Base-by-base conservation (phyloP, 2,888 invertebrate genomes). In the Polia nebulosa region DNA sequence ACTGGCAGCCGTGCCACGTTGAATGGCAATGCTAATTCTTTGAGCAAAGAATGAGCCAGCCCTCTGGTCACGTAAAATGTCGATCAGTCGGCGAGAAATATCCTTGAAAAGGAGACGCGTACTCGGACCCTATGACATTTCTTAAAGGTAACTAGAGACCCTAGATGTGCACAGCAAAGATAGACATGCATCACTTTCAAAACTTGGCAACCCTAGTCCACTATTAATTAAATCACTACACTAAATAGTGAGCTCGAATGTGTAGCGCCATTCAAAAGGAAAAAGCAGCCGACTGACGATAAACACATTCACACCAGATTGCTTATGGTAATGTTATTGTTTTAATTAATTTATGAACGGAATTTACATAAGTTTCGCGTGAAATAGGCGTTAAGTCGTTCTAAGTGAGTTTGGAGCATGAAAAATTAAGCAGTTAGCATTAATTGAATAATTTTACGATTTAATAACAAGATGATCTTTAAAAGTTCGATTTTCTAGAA, bases 331-430 rank as follows among this genome's bases (percentile, higher is more conserved):
- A 73, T 69, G 15, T 69, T 62, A 59, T 22, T 61, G 41, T 62
- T 74, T 64, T 61, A 49, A 59, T 32, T 56, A 57, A 82, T 64
- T 75, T 67, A 82, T 59, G 63, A 15, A 47, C 17, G 22, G 3
- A 0, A 67, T 80, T 70, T 36, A 64, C 80, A 70, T 80, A 62
- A 56, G 45, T 61, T 58, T 56, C 15, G 34, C 56, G 39, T 66
- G 29, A 64, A 58, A 57, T 4, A 58, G 25, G 32, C n/a, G 27
- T 51, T 52, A 17, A 51, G 7, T 47, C 13, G 20, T 39, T n/a
- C 7, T 72, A 27, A 34, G 13, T 49, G 25, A 15, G 3, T 49
- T 39, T 45, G 13, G 2, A 32, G 32, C 34, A 49, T 34, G 39
- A 63, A 52, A 41, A 47, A 72, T 44, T 1, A 45, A 51, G 34